Evolutionary conservation across 2,113 vertebrate species (phyloP).

Genomic region (Platycercus adscitus): DNA sequence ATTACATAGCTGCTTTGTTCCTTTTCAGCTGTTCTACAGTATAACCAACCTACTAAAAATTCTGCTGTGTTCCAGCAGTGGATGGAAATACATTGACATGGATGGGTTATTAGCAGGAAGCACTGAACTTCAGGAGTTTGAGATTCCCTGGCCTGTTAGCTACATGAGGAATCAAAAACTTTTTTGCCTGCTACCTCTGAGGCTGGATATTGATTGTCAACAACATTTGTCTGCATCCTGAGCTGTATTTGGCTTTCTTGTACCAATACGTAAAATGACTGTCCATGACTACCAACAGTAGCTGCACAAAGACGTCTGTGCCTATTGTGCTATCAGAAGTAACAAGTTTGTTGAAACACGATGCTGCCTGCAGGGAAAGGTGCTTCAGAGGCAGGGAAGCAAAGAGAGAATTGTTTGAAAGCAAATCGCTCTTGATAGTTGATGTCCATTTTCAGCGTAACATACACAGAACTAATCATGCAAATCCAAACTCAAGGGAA

Average conservation of each 20-base stretch:
- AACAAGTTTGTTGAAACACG: not conserved
- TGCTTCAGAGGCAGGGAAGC: conserved; percentile 11
- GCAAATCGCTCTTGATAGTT: conserved; percentile 11
- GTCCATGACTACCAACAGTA: not conserved
- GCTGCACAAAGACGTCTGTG: not conserved
- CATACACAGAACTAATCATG: conserved; percentile 46
- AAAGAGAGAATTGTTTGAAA: not conserved
- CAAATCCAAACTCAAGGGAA: conserved; percentile 56
- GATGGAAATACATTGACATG: not conserved
- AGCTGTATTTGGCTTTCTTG: not conserved
- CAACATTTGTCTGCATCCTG: not conserved
- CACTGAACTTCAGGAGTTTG: not conserved
- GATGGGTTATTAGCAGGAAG: not conserved
- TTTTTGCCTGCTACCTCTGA: not conserved
- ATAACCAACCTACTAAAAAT: not conserved
- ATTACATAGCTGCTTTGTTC: not conserved
- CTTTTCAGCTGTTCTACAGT: not conserved
- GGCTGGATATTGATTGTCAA: not conserved
- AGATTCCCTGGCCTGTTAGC: not conserved
- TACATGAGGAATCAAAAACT: not conserved
- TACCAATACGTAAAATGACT: not conserved
- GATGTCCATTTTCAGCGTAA: conserved; percentile 24
- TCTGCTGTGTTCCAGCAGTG: not conserved
- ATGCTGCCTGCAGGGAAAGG: conserved; percentile 20
- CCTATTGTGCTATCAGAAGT: not conserved